phyloP scores from a whole-genome alignment of 1,140 invertebrate genomes.

The Eubasilissa regina region DNA sequence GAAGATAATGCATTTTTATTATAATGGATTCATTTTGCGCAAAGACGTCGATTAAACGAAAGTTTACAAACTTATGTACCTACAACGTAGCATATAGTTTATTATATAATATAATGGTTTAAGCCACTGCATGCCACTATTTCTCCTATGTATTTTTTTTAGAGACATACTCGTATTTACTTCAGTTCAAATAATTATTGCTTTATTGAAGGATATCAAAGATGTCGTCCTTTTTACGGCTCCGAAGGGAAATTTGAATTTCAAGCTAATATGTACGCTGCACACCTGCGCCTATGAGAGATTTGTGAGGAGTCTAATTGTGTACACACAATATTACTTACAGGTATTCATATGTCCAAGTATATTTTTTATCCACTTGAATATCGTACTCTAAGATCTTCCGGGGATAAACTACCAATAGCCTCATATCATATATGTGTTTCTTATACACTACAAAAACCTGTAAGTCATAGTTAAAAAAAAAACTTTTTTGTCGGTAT shows the following conservation, averaged over 20 bases:
- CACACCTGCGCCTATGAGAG: constrained; percentile 74
- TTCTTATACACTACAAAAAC: too few relatives aligned
- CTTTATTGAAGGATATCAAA: constrained; percentile 72
- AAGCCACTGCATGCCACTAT: not conserved
- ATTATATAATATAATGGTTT: not conserved
- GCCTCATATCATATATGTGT: too few relatives aligned
- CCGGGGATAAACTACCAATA: too few relatives aligned
- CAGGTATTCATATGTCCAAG: constrained; percentile 64
- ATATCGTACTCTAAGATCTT: too few relatives aligned
- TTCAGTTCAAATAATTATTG: not conserved
- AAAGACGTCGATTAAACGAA: not conserved
- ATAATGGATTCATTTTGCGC: too few relatives aligned
- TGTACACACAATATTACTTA: constrained; percentile 77
- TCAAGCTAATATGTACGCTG: constrained; percentile 74
- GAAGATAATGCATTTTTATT: too few relatives aligned
- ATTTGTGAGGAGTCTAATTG: constrained; percentile 75
- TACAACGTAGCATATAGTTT: too few relatives aligned
- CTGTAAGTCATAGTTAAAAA: too few relatives aligned
- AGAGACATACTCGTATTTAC: constrained; percentile 9
- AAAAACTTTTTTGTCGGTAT: too few relatives aligned
- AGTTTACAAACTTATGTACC: not conserved
- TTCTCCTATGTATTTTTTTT: not conserved
- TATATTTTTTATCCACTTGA: not conserved
- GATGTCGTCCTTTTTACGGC: constrained; percentile 77
- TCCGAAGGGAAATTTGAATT: constrained; percentile 70